phyloP scores from a whole-genome alignment of 2,113 vertebrate genomes.

The Barnardius zonarius region DNA sequence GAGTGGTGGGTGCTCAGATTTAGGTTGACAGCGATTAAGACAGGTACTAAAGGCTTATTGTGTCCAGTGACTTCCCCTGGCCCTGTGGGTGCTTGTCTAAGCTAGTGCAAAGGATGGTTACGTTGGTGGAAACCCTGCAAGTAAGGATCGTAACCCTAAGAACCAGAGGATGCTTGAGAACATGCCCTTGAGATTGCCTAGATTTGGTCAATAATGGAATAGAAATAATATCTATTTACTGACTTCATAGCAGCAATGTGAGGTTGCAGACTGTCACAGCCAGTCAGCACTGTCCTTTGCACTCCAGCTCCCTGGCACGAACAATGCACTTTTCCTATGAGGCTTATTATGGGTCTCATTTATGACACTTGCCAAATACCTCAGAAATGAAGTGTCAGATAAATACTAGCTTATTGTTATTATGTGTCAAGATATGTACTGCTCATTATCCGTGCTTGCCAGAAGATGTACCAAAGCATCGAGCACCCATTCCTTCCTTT shows the following conservation, averaged over 20 bases:
- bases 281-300: background rate
- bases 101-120: background rate
- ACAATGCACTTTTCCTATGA: background rate
- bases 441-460: background rate
- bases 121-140: background rate
- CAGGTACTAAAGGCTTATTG: background rate
- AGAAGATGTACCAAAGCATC: background rate
- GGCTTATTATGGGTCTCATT: background rate
- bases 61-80: background rate
- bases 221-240: background rate
- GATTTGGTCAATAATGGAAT: background rate
- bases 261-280: background rate
- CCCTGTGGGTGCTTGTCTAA: background rate
- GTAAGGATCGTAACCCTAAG: background rate
- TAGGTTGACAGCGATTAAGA: fast-evolving
- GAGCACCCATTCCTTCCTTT: background rate
- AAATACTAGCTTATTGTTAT: background rate
- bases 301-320: background rate
- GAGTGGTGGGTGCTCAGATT: background rate
- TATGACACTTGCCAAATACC: background rate
- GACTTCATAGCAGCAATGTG: background rate
- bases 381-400: background rate
- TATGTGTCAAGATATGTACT: background rate
- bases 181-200: background rate
- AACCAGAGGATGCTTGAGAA: background rate